Evolutionary conservation across 2,888 invertebrate genomes (phyloP), one percentile per base, ranked within the genome.

Genomic region (Creontiades dilutus): DNA sequence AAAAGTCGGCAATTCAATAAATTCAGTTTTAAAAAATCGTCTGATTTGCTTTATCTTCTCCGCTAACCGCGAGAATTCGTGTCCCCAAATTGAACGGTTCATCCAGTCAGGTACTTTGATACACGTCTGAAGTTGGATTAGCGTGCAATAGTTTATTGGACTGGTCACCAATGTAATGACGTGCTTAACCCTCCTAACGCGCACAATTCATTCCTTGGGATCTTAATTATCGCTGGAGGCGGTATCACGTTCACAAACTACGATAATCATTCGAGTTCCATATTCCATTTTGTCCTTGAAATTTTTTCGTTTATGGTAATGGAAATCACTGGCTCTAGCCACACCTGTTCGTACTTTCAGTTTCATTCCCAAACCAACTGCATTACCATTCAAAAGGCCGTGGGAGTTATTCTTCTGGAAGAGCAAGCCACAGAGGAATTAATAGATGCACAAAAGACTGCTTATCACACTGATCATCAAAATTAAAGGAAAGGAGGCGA

Each of bases 141-240:
- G 61, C 19, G 19, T 16, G 61, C 61, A 19, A 16, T 52, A 52
- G 11, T 61, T 61, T n/a, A 61, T 61, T n/a, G n/a, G 61, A 19
- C 61, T n/a, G 61, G 61, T 61, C n/a, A 19, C 19, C 19, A 19
- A 2, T 11, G n/a, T 19, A 61, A 61, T 16, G 19, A 37, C 2
- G 37, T 37, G 37, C 37, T 37, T 37, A 19, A 61, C 61, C 61
- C 61, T 16, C 61, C 3, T n/a, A n/a, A n/a, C 61, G 19, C 16
- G 61, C 37, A 61, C 61, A n/a, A 61, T 61, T 61, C 61, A 19
- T 61, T 61, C n/a, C 61, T 61, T 61, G n/a, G 19, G 3, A 61
- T 61, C 61, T 61, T 61, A 19, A 61, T 61, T 61, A n/a, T n/a
- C n/a, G 61, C 61, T 61, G 19, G n/a, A 19, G 61, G 19, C 61